phyloP scores from a whole-genome alignment of 2,113 vertebrate genomes.

The Synchiropus splendidus region DNA sequence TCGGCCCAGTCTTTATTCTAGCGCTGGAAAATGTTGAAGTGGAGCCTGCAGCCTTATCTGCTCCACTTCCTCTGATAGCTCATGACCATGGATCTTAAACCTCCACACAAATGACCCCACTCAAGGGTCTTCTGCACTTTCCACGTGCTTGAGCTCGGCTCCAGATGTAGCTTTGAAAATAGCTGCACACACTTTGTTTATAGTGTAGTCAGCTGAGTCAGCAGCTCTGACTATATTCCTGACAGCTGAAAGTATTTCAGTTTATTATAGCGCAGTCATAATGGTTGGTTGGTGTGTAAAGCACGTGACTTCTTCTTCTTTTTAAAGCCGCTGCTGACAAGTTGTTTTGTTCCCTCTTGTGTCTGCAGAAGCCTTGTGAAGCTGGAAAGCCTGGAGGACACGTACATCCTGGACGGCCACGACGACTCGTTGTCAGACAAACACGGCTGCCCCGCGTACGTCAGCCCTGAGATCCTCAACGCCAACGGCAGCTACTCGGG shows the following conservation, averaged over 20 bases:
- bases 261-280: too few species aligned
- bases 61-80: constrained; percentile 28
- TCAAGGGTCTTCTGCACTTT: too few species aligned
- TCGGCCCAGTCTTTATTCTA: constrained; percentile 13
- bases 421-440: constrained; percentile 97
- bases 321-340: too few species aligned
- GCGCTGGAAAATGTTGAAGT: constrained; percentile 36
- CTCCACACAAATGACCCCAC: constrained; percentile 22
- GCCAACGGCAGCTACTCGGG: constrained; percentile 97
- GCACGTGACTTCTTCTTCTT: too few species aligned
- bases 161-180: too few species aligned
- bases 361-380: constrained; percentile 81
- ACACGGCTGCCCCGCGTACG: constrained; percentile 96
- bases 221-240: too few species aligned
- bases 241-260: too few species aligned
- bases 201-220: too few species aligned
- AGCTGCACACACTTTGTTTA: too few species aligned
- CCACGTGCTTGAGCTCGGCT: too few species aligned
- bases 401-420: constrained; percentile 83
- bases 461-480: constrained; percentile 98
- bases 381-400: constrained; percentile 95
- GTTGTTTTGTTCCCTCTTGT: constrained; percentile 10
- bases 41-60: constrained; percentile 34
- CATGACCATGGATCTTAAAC: constrained; percentile 24
- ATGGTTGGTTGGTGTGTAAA: too few species aligned